Evolutionary conservation across 2,888 invertebrate genomes (phyloP).

Genomic region (Blastobasis adustella): DNA sequence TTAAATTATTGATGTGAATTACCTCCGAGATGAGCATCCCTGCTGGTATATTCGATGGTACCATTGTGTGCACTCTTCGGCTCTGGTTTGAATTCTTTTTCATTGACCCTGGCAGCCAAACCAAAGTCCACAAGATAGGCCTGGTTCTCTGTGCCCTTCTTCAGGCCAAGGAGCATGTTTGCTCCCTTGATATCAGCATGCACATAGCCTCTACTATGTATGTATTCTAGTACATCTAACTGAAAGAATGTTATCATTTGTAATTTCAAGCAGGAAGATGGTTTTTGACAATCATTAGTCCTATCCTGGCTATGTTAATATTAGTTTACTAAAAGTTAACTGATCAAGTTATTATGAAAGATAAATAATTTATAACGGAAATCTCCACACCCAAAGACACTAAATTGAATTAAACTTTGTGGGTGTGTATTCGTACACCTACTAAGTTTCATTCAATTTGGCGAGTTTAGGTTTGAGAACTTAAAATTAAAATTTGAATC

Average conservation of each 20-base stretch:
- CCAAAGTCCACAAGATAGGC: constrained; percentile 96
- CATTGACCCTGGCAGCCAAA: constrained; percentile 84
- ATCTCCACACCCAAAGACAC: too few relatives aligned
- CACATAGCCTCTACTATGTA: constrained; percentile 91
- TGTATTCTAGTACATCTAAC: constrained; percentile 93
- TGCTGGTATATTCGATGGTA: constrained; percentile 96
- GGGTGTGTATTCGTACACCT: too few relatives aligned
- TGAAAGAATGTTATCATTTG: constrained; percentile 46
- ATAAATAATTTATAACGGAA: too few relatives aligned
- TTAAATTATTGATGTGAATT: constrained; percentile 14
- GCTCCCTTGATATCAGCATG: constrained; percentile 98
- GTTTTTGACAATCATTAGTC: too few relatives aligned
- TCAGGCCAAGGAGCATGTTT: constrained; percentile 88
- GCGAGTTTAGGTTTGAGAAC: too few relatives aligned
- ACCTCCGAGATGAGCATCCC: constrained; percentile 96
- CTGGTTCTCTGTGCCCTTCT: constrained; percentile 78
- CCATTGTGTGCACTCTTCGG: constrained; percentile 96
- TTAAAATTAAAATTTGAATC: too few relatives aligned
- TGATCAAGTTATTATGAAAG: too few relatives aligned
- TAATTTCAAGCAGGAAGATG: too few relatives aligned
- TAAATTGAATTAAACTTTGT: too few relatives aligned
- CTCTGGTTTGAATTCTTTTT: constrained; percentile 89
- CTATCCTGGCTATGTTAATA: too few relatives aligned
- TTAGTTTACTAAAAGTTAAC: too few relatives aligned
- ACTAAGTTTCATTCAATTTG: too few relatives aligned